Conservation (phyloP, 2,888 invertebrate genomes). For the Scrobipalpa costella region DNA sequence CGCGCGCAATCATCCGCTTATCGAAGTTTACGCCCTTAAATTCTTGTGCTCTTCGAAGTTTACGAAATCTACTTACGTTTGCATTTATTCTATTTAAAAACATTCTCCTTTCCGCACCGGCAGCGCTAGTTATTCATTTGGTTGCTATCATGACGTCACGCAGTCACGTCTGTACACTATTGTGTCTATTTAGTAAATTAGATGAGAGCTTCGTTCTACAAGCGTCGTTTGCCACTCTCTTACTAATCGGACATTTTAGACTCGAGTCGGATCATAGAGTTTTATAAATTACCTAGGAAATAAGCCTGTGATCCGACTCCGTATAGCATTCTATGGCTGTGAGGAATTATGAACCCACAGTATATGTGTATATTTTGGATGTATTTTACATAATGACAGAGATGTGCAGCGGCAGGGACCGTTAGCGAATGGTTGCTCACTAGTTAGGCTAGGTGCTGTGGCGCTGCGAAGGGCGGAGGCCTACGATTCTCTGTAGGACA, state of each 20-base stretch:
- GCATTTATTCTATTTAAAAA: constrained; percentile 15
- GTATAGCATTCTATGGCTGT: constrained; percentile 40
- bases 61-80: neutral
- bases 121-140: neutral
- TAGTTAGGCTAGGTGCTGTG: constrained; percentile 69
- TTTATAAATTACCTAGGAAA: constrained; percentile 15
- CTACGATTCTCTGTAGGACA: constrained; percentile 8
- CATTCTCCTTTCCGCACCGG: neutral
- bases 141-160: constrained; percentile 16
- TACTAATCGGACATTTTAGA: neutral
- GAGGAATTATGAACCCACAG: constrained; percentile 50
- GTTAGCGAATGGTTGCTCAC: constrained; percentile 76
- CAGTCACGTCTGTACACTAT: constrained; percentile 17
- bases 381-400: constrained; percentile 67
- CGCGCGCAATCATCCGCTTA: too few species aligned
- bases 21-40: too few species aligned
- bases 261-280: constrained; percentile 31
- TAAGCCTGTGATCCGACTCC: constrained; percentile 34
- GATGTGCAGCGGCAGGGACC: constrained; percentile 53
- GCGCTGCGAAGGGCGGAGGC: constrained; percentile 56
- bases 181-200: constrained; percentile 4
- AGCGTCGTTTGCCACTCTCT: neutral
- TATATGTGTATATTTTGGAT: constrained; percentile 75
- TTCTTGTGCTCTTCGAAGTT: constrained; percentile 4
- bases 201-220: neutral